Evolutionary conservation across 1,140 invertebrate genomes (phyloP).

Genomic region (Sminthurides bifidus): DNA sequence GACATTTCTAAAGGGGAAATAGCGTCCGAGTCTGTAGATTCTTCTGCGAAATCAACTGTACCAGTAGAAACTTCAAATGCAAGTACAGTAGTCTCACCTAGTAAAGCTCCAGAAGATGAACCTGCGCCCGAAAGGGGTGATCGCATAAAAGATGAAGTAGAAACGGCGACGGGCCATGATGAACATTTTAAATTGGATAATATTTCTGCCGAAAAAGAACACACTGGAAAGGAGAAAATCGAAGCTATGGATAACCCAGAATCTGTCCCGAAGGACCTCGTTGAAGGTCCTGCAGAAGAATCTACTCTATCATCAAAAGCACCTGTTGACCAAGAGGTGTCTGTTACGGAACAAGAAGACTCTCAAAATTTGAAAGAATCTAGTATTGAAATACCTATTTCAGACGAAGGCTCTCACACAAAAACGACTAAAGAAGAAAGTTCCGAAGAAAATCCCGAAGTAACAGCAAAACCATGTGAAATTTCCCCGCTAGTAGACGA

Average conservation of each 20-base stretch:
- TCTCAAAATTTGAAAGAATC: too few relatives aligned
- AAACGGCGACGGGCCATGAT: background rate
- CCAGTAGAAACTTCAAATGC: background rate
- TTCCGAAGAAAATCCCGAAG: background rate
- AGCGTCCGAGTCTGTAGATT: background rate
- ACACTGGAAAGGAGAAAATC: background rate
- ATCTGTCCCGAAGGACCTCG: too few relatives aligned
- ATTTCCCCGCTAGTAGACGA: too few relatives aligned
- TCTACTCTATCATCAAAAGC: too few relatives aligned
- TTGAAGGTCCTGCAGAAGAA: too few relatives aligned
- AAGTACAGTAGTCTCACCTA: background rate
- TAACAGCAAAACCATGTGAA: too few relatives aligned
- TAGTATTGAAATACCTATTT: too few relatives aligned
- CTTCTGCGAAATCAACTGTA: background rate
- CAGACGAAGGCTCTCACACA: too few relatives aligned
- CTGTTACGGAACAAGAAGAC: background rate
- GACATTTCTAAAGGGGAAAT: background rate
- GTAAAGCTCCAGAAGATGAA: too few relatives aligned
- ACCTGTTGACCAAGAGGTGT: background rate
- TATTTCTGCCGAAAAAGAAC: background rate
- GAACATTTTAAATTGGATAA: too few relatives aligned
- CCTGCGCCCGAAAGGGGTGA: too few relatives aligned
- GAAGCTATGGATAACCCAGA: too few relatives aligned
- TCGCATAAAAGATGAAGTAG: background rate
- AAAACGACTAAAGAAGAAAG: slow-evolving; percentile 5